phyloP scores from a whole-genome alignment of 2,888 invertebrate species.

The Drosophila formosana region DNA sequence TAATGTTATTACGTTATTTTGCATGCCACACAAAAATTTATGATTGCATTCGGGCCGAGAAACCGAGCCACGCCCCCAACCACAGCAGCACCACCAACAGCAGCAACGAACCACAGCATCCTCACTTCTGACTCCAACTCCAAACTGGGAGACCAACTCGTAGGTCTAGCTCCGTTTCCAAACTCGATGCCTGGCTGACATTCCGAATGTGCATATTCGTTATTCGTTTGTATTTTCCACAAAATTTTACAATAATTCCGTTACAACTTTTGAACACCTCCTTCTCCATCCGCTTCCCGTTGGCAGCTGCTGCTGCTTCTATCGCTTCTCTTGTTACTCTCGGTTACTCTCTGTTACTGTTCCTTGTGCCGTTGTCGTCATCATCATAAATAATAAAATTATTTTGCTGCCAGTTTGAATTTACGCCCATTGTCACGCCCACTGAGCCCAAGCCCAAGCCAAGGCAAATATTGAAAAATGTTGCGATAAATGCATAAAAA shows the following conservation, averaged over 20 bases:
- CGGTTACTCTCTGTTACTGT: neutral
- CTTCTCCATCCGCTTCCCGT: neutral
- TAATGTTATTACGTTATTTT: constrained; percentile 81
- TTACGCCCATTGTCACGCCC: constrained; percentile 56
- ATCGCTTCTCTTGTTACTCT: neutral
- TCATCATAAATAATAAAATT: constrained; percentile 79
- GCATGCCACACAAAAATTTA: constrained; percentile 77
- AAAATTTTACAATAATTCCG: constrained; percentile 76
- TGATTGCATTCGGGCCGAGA: constrained; percentile 66
- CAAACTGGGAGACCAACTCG: neutral
- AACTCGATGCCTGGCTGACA: constrained; percentile 10
- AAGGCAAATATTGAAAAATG: constrained; percentile 69
- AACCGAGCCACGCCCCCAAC: constrained; percentile 8
- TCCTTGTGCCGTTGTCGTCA: constrained; percentile 44
- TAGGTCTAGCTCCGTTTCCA: constrained; percentile 7
- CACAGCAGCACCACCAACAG: neutral
- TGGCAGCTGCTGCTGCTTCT: neutral
- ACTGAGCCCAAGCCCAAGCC: constrained; percentile 18
- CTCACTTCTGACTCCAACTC: neutral
- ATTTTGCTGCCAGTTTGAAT: constrained; percentile 78
- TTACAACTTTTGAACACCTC: constrained; percentile 64
- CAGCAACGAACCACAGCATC: neutral
- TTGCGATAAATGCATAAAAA: constrained; percentile 54
- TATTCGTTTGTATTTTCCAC: constrained; percentile 58
- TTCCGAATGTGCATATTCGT: constrained; percentile 53